These are phyloP conservation scores for Dasyurus viverrinus DNA, from an alignment of 2,113 vertebrate species.

Conservation along the genomic window DNA sequence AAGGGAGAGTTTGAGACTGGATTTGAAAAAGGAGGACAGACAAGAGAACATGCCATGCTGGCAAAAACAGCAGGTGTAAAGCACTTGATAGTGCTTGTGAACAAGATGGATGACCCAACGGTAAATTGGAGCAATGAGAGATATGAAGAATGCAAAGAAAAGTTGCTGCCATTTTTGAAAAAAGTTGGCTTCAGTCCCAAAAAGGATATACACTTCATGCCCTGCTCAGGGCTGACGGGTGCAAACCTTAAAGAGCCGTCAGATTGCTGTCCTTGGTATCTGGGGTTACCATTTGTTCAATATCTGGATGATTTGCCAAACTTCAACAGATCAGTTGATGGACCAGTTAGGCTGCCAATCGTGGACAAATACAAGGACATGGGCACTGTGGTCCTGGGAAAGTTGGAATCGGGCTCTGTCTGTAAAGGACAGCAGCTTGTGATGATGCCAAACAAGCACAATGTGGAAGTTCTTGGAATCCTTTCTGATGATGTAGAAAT, in stretches of 20 bases:
- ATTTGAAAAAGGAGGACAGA: constrained; percentile 99
- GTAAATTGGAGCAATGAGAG: constrained; percentile 99
- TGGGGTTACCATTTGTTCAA: constrained; percentile 96
- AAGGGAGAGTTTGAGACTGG: constrained; percentile 99
- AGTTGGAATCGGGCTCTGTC: constrained; percentile 97
- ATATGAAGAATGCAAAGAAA: constrained; percentile 99
- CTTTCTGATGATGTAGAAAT: constrained; percentile 99
- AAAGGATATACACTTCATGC: constrained; percentile 99
- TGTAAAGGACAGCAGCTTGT: constrained; percentile 97
- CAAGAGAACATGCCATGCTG: constrained; percentile 98
- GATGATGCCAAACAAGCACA: constrained; percentile 99
- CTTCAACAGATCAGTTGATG: constrained; percentile 95
- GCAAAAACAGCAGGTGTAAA: constrained; percentile 99
- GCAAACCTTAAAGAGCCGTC: constrained; percentile 97
- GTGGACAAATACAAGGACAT: constrained; percentile 99
- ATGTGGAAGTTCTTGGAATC: constrained; percentile 96
- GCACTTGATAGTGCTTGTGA: constrained; percentile 98
- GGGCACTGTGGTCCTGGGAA: constrained; percentile 97
- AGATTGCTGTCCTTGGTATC: constrained; percentile 96
- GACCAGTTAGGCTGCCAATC: constrained; percentile 97
- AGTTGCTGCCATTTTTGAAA: constrained; percentile 98
- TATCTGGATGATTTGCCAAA: constrained; percentile 99
- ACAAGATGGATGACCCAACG: constrained; percentile 99
- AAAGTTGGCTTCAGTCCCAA: constrained; percentile 99
- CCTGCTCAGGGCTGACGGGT: constrained; percentile 98